phyloP scores from a whole-genome alignment of 2,888 invertebrate genomes.

The Lacanobia wlatinum region DNA sequence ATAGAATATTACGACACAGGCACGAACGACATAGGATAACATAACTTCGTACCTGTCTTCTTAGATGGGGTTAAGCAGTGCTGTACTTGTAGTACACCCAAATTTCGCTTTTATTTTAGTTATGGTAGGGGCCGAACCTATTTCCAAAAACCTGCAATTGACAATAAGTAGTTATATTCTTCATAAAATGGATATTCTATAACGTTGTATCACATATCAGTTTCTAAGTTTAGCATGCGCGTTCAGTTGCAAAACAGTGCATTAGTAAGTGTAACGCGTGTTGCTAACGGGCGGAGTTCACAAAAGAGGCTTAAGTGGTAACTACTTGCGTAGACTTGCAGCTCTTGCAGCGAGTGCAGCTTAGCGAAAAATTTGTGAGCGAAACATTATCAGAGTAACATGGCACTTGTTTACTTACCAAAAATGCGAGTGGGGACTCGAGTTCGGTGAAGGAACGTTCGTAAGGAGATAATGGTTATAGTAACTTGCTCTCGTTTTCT shows the following conservation, averaged over 20 bases:
- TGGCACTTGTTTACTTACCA: constrained; percentile 6
- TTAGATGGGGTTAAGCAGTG: no score
- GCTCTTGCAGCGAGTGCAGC: constrained; percentile 48
- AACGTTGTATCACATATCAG: constrained; percentile 8
- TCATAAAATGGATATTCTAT: background rate
- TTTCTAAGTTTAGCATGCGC: constrained; percentile 3
- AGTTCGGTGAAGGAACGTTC: no score
- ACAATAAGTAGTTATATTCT: no score
- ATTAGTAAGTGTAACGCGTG: constrained; percentile 46
- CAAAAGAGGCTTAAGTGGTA: constrained; percentile 24
- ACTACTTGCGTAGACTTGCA: constrained; percentile 53
- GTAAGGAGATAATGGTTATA: no score
- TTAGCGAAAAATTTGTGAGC: constrained; percentile 54
- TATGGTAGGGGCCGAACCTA: no score
- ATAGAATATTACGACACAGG: no score
- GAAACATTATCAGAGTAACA: constrained; percentile 45
- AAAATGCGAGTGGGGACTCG: background rate
- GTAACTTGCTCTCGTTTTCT: no score
- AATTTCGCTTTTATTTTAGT: no score
- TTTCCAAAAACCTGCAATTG: no score
- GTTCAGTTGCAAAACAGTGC: constrained; percentile 34
- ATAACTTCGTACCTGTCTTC: no score
- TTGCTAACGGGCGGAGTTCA: constrained; percentile 59
- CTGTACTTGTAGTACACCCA: no score
- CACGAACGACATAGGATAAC: no score